A percentile compares a stretch with the other conserved stretches of the same genome.
phyloP scores from a whole-genome alignment of 1,140 invertebrate species.

The Papilio aristodemus region DNA sequence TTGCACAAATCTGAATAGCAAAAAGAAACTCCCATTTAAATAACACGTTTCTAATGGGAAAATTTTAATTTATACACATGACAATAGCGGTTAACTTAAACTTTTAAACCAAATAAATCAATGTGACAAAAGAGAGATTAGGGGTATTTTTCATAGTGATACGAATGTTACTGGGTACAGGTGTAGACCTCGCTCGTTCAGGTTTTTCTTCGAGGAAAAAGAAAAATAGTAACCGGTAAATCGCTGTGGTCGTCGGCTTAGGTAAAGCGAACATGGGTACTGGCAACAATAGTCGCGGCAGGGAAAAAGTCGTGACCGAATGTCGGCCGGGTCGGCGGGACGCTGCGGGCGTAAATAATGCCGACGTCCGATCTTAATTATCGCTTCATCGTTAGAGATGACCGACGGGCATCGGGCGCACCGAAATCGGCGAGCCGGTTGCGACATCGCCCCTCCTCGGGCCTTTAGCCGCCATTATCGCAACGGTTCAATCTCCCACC shows the following conservation, averaged over 20 bases:
- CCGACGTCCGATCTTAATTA: slow-evolving; percentile 77
- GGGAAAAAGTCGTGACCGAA: slow-evolving; percentile 76
- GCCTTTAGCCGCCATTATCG: slow-evolving; percentile 54
- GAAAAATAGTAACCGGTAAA: not conserved
- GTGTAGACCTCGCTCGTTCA: not conserved
- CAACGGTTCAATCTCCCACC: slow-evolving; percentile 62
- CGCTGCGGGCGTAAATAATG: slow-evolving; percentile 77
- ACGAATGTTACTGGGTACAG: not conserved
- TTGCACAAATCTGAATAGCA: too few relatives aligned
- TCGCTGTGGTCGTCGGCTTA: slow-evolving; percentile 29
- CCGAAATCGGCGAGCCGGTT: slow-evolving; percentile 70
- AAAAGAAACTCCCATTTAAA: too few relatives aligned
- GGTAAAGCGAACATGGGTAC: slow-evolving; percentile 58
- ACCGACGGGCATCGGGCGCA: slow-evolving; percentile 68
- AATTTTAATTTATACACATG: not conserved
- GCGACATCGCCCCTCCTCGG: slow-evolving; percentile 60
- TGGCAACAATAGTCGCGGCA: slow-evolving; percentile 72
- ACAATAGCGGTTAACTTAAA: too few relatives aligned
- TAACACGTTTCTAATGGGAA: too few relatives aligned
- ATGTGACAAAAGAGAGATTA: not conserved
- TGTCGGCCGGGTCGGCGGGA: slow-evolving; percentile 63
- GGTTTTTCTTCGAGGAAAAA: slow-evolving; percentile 10
- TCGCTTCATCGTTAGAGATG: slow-evolving; percentile 77
- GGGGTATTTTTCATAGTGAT: not conserved
- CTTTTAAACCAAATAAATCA: too few relatives aligned